Percentiles rank a stretch among this genome's conserved stretches.
Conservation (phyloP, 1,140 invertebrate genomes). For the Bombus confusus region DNA sequence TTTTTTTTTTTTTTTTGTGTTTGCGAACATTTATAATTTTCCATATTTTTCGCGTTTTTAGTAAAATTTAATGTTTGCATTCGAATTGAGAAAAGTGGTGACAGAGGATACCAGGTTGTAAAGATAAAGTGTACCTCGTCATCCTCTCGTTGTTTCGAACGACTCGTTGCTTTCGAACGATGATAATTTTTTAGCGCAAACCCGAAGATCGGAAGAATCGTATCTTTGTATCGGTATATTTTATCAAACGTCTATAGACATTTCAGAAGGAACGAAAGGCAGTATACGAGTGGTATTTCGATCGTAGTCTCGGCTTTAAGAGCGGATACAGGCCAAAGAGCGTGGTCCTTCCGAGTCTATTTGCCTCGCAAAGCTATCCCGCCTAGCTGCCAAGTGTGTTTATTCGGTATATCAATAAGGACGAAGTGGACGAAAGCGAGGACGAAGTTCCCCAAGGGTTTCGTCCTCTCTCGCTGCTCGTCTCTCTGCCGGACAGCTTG, state of each 20-base stretch:
- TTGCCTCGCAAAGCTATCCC: slow-evolving; percentile 65
- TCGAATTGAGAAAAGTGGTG: no score
- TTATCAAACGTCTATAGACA: no score
- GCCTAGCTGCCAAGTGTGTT: slow-evolving; percentile 70
- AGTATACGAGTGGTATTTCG: neutral
- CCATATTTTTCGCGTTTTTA: neutral
- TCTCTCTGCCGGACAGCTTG: slow-evolving; percentile 58
- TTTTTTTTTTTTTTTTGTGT: neutral
- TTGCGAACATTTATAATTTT: neutral
- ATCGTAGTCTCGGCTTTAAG: slow-evolving; percentile 50
- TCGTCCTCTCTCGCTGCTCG: slow-evolving; percentile 33
- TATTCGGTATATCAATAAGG: slow-evolving; percentile 76
- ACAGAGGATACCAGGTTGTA: no score
- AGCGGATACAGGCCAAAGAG: slow-evolving; percentile 6
- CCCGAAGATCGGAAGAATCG: no score
- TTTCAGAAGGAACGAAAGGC: neutral
- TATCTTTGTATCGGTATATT: no score
- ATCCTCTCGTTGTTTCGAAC: no score
- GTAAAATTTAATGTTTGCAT: no score
- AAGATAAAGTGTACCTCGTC: no score
- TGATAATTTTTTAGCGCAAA: no score
- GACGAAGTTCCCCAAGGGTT: slow-evolving; percentile 55
- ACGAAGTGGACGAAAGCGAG: slow-evolving; percentile 50
- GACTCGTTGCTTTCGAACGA: no score
- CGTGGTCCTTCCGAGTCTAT: slow-evolving; percentile 50